Base-by-base conservation (phyloP, 2,797 vertebrate genomes). In the Zalophus californianus region DNA sequence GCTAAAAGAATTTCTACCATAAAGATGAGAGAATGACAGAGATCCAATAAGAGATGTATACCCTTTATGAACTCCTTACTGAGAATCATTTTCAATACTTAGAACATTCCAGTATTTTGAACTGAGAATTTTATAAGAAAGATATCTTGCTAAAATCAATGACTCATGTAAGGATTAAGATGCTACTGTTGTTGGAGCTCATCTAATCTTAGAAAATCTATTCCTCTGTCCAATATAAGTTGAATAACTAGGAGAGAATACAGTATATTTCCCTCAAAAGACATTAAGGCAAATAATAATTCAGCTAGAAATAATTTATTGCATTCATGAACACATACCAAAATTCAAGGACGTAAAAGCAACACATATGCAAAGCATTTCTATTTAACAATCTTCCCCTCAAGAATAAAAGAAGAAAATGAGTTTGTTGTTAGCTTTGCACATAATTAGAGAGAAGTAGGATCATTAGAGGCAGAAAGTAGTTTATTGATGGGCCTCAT, bases 401-500 rank as follows among this genome's bases (percentile, higher is more conserved):
- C 50, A n/a, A 96, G 73, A 96, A 79, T 79, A 23, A 93, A 95
- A 90, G 44, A 87, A 94, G 32, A 92, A 90, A 97, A 96, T 83
- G 50, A 85, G n/a, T 50, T 89, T 93, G 58, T 92, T 98, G 91
- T 83, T 90, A 70, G 20, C 90, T 94, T 32, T 96, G 44, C 77
- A 91, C 62, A 97, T 70, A 97, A 66, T 95, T 95, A 96, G 48
- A 83, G 20, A 95, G 50, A 95, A 97, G 62, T 82, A 96, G 89
- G 75, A 88, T 96, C 95, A 96, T 96, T 98, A 97, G 78, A 88
- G 4, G 16, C 44, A 97, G 96, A 98, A 97, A 97, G 91, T 86
- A 78, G 89, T 96, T 97, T 98, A 98, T 78, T 97, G 87, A 98
- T 98, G 96, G 64, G 66, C 72, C 89, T 98, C 95, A 94, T 95